Percentiles rank a stretch among this genome's conserved stretches.
Conservation (phyloP, 64 coral and sea anemone species). For the Hydrozoanthus tunicans region DNA sequence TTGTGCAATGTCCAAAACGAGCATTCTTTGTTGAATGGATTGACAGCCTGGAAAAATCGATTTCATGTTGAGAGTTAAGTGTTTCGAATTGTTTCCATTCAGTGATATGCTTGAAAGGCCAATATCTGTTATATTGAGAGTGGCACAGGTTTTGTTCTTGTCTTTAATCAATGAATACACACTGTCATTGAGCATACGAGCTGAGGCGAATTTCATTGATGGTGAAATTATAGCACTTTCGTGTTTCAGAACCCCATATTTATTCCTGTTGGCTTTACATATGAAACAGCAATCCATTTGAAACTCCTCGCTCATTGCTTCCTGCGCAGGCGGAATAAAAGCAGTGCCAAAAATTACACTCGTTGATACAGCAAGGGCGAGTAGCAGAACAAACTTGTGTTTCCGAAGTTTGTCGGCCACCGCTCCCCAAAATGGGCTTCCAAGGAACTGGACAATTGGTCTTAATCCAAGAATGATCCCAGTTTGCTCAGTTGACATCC, state of each 20-base stretch:
- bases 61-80: neutral
- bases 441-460: constrained; percentile 50
- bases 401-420: constrained; percentile 68
- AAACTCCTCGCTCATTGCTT: neutral
- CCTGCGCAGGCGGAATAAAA: neutral
- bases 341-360: constrained; percentile 18
- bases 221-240: neutral
- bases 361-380: neutral
- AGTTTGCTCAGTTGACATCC: constrained; percentile 56
- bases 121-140: neutral
- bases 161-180: neutral
- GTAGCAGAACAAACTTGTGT: constrained; percentile 60
- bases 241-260: neutral
- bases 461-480: constrained; percentile 46
- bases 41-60: neutral
- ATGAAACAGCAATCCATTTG: constrained; percentile 3
- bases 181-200: neutral
- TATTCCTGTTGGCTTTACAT: neutral
- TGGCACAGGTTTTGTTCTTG: neutral
- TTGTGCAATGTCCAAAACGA: neutral
- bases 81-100: neutral
- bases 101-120: neutral
- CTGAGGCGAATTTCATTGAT: neutral
- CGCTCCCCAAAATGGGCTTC: constrained; percentile 42
- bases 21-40: neutral